Base-by-base conservation (phyloP, 2,797 vertebrate genomes). In the Scolopax rusticola region DNA sequence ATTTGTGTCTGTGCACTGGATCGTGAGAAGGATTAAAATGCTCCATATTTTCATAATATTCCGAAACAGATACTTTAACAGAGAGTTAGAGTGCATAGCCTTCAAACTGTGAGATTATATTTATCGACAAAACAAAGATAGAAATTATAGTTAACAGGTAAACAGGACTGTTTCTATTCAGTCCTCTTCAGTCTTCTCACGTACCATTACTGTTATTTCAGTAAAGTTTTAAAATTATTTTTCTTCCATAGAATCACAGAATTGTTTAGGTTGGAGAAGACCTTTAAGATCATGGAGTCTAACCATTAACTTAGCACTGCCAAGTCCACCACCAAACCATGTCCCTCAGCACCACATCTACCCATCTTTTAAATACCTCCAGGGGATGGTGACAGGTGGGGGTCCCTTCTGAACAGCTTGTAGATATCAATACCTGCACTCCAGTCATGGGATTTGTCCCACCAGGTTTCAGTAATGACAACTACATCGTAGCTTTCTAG, bases 31-130 rank as follows among this genome's bases (percentile, higher is more conserved):
- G 50, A 86, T 61, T 96, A 91, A 78, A 97, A 84, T 95, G 87
- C 82, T 96, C 68, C 96, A 84, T 96, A 90, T 96, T 36, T 36
- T 36, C 74, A 89, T 96, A 96, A 92, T 92, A 84, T 71, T 75
- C 19, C 77, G 59, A 61, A 33, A 48, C n/a, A 84, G 69, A 28
- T 45, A 50, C 7, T 25, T 47, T 91, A 68, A 69, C 51, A 79
- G 84, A 48, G 28, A 60, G 7, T 67, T 89, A 40, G 9, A 61
- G 20, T 88, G 36, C 41, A 56, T 25, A 77, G 8, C 19, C 71
- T 87, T 93, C 36, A 54, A 71, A 5, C 19, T 64, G 14, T 81
- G 73, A 76, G 36, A 68, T 92, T 74, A 7, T 53, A 71, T 4
- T 82, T 51, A 33, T 63, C 32, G 50, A 27, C 11, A 70, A 53